Evolutionary conservation across 2,888 invertebrate species (phyloP).

Genomic region (Xanthia icteritia): DNA sequence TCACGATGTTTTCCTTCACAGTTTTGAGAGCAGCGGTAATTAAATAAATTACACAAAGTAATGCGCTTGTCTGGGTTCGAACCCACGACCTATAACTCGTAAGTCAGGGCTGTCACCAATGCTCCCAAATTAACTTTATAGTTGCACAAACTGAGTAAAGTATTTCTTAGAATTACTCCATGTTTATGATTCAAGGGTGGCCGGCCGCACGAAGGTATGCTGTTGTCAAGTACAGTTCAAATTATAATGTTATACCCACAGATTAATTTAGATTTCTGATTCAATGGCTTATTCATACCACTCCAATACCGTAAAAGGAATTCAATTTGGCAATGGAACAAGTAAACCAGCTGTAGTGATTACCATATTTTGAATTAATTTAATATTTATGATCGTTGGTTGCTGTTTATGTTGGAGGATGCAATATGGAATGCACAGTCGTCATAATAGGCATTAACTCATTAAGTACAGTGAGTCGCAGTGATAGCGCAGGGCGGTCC

Average conservation of each 20-base stretch:
- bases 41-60: background rate
- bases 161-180: background rate
- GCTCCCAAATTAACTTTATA: background rate
- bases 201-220: slow-evolving; percentile 10
- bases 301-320: slow-evolving; percentile 48
- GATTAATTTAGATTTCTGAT: slow-evolving; percentile 40
- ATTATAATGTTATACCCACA: slow-evolving; percentile 42
- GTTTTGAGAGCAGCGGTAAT: no score
- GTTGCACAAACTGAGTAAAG: background rate
- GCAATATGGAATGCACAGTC: slow-evolving; percentile 43
- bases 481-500: slow-evolving; percentile 59
- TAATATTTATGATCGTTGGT: slow-evolving; percentile 3
- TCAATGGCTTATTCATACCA: slow-evolving; percentile 50
- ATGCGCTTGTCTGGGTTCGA: no score
- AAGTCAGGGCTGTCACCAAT: no score
- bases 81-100: no score
- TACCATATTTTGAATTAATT: slow-evolving; percentile 23
- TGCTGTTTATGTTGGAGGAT: background rate
- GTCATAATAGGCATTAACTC: slow-evolving; percentile 37
- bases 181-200: background rate
- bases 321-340: slow-evolving; percentile 37
- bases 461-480: slow-evolving; percentile 45
- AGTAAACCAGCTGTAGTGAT: slow-evolving; percentile 21
- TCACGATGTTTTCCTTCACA: no score
- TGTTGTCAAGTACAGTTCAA: slow-evolving; percentile 21